Base-by-base conservation (phyloP, 2,113 vertebrate genomes). In the Apteryx owenii region DNA sequence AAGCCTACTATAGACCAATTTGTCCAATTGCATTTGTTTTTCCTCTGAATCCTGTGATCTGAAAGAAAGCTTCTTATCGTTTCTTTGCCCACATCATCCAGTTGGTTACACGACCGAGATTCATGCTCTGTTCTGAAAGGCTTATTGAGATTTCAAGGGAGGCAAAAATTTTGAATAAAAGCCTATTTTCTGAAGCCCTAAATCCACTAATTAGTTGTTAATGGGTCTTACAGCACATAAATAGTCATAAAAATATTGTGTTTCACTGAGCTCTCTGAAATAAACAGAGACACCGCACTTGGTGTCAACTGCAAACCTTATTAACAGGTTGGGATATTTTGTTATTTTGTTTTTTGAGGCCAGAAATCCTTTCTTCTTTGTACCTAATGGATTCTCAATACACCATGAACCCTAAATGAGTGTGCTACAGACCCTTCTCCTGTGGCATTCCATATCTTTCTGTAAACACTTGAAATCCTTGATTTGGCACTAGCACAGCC, bases 401-500 rank as follows among this genome's bases (percentile, higher is more conserved):
- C 66, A 60, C 33, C 51, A 40, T 26, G 58, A 70, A 77, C 20
- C 9, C 33, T 56, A 33, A 83, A 70, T 60, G 42, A 58, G 9
- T 23, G 11, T 81, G 36, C 62, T 90, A 17, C 68, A 90, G 31
- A 44, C 36, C 31, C 48, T 95, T 84, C 22, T 91, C 36, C 40
- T 91, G 51, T 38, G 81, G 54, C 21, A 29, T 75, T 10, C 9
- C 2, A 1, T 44, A 54, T 84, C 85, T 88, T 92, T 81, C 68
- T 68, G 28, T 81, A 88, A 96, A 85, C 68, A 81, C 53, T 89
- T 56, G 38, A 85, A 90, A 42, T 95, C 50, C 53, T 88, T 71
- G 42, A n/a, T 81, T 61, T 1, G 1, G 8, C 75, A 64, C 68
- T 79, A 61, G 72, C 36, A 84, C 84, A 90, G 68, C n/a, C 38